Conservation (phyloP, 1,140 invertebrate species). For the Zaprionus gabonicus region DNA sequence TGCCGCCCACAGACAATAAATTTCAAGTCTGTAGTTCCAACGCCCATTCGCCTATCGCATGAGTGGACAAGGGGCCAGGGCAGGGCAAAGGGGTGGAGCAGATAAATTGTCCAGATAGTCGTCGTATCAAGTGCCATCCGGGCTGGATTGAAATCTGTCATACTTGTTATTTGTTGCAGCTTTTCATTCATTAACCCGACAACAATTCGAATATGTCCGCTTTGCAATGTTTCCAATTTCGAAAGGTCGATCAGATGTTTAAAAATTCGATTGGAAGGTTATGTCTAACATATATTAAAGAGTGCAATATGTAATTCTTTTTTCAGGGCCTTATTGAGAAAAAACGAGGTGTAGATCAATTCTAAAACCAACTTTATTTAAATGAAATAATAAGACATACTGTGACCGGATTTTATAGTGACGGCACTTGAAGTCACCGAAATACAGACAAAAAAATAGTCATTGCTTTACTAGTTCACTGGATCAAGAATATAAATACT, state of each 20-base stretch:
- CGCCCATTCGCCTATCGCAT: slow-evolving; percentile 30
- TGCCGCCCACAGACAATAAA: slow-evolving; percentile 53
- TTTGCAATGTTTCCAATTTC: background rate
- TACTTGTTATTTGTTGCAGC: slow-evolving; percentile 8
- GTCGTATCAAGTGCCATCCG: background rate
- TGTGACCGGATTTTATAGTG: no score
- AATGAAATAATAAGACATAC: no score
- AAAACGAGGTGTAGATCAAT: no score
- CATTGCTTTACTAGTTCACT: no score
- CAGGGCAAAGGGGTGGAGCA: background rate
- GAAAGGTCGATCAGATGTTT: background rate
- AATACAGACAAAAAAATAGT: no score
- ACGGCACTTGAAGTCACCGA: no score
- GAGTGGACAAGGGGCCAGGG: background rate
- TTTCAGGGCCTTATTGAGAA: no score
- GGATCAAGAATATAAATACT: no score
- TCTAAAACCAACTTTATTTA: no score
- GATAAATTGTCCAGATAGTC: slow-evolving; percentile 16
- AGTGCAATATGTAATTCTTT: no score
- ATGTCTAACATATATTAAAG: no score
- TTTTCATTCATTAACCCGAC: slow-evolving; percentile 2
- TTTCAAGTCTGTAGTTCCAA: slow-evolving; percentile 35
- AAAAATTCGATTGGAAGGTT: background rate
- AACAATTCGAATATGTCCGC: background rate
- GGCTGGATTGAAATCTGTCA: slow-evolving; percentile 17